These are phyloP conservation scores for Monochamus alternatus DNA, from an alignment of 2,888 invertebrate species.

Conservation along the genomic window DNA sequence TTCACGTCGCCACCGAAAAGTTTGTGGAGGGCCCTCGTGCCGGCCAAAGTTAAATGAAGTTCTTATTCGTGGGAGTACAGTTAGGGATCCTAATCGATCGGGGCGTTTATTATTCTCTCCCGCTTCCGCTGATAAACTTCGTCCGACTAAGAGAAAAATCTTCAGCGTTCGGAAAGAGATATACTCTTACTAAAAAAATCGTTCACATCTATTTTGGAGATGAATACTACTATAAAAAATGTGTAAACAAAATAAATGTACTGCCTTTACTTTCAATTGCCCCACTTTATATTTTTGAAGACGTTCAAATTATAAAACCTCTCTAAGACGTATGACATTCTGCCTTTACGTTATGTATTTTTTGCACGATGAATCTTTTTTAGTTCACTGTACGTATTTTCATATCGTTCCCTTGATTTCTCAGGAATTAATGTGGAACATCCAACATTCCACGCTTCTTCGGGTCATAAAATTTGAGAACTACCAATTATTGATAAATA, in stretches of 20 bases:
- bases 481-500: too few species aligned
- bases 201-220: background rate
- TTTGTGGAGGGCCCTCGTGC: conserved; percentile 6
- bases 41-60: conserved; percentile 28
- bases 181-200: background rate
- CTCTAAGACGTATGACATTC: too few species aligned
- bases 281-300: background rate
- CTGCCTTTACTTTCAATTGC: background rate
- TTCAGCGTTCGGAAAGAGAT: background rate
- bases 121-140: background rate
- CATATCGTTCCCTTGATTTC: too few species aligned
- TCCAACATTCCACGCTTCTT: too few species aligned
- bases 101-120: conserved; percentile 5
- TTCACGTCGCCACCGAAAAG: conserved; percentile 14
- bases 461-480: too few species aligned
- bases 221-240: too few species aligned
- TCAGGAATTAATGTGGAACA: too few species aligned
- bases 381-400: too few species aligned
- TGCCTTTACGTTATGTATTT: too few species aligned
- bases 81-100: conserved; percentile 4
- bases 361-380: too few species aligned
- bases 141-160: background rate
- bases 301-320: background rate
- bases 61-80: conserved; percentile 17
- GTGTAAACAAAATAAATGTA: too few species aligned